Conservation (phyloP, 2,113 vertebrate species). For the Prolemur simus region DNA sequence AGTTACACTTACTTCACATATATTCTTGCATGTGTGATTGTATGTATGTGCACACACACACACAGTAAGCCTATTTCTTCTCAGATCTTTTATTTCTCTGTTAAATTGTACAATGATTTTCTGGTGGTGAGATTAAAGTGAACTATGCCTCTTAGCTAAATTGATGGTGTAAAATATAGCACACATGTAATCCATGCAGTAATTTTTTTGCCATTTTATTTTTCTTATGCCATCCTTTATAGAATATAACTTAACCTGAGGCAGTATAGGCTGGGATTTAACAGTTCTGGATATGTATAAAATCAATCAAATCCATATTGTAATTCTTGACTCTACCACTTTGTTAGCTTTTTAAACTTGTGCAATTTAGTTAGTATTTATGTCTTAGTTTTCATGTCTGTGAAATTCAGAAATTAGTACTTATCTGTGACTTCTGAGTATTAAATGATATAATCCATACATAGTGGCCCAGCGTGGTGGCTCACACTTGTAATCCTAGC, state of each 20-base stretch:
- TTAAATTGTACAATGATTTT: neutral
- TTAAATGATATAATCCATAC: neutral
- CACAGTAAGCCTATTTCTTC: neutral
- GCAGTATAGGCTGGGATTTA: neutral
- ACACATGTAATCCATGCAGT: neutral
- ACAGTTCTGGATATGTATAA: neutral
- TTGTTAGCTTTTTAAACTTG: neutral
- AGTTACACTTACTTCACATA: neutral
- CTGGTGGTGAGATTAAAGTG: neutral
- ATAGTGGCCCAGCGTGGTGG: neutral
- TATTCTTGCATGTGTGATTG: neutral
- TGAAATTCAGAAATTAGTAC: neutral
- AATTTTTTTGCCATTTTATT: neutral
- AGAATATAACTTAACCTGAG: neutral
- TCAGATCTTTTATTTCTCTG: neutral
- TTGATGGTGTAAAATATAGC: neutral
- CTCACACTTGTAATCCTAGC: too few species aligned
- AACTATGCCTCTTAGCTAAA: neutral
- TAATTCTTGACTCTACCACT: neutral
- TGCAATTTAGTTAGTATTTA: neutral
- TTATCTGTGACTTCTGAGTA: neutral
- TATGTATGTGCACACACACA: neutral
- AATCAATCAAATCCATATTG: neutral
- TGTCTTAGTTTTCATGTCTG: neutral
- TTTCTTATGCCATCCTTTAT: neutral